Conservation (phyloP, 2,113 vertebrate species). For the Callithrix jacchus region DNA sequence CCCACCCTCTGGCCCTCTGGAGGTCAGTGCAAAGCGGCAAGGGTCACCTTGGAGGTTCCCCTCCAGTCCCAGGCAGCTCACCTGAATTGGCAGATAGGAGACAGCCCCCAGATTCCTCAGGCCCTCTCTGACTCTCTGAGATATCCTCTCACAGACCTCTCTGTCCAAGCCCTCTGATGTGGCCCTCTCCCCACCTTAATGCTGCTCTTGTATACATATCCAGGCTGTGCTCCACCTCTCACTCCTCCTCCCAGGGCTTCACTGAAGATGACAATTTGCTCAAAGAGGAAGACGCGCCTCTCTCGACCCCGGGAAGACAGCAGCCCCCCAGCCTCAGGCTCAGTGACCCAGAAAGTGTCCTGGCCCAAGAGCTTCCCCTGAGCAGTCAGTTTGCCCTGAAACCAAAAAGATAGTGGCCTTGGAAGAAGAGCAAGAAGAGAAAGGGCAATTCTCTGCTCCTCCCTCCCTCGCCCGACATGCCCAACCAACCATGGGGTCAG, state of each 20-base stretch:
- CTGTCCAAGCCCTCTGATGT: not conserved
- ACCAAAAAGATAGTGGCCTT: not conserved
- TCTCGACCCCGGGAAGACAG: slow-evolving; percentile 88
- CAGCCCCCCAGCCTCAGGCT: slow-evolving; percentile 90
- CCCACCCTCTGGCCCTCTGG: slow-evolving; percentile 87
- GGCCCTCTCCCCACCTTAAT: slow-evolving; percentile 87
- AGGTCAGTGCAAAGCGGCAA: slow-evolving; percentile 88
- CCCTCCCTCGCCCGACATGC: not conserved
- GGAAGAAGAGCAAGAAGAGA: not conserved
- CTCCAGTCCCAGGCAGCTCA: slow-evolving; percentile 92
- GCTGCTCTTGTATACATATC: slow-evolving; percentile 93
- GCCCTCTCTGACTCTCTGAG: not conserved
- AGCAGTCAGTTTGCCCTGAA: slow-evolving; percentile 93
- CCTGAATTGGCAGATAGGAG: slow-evolving; percentile 80
- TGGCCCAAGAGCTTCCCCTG: slow-evolving; percentile 95
- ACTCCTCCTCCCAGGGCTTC: slow-evolving; percentile 91
- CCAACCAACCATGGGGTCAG: not conserved
- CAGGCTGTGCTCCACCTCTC: slow-evolving; percentile 89
- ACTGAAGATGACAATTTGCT: slow-evolving; percentile 95
- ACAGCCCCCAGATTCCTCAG: not conserved
- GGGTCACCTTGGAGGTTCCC: slow-evolving; percentile 84
- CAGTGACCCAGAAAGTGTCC: slow-evolving; percentile 91
- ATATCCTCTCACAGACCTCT: not conserved
- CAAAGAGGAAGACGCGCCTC: slow-evolving; percentile 93
- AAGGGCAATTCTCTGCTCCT: not conserved